Conservation (phyloP, 2,888 invertebrate genomes). For the Callimorpha dominula region DNA sequence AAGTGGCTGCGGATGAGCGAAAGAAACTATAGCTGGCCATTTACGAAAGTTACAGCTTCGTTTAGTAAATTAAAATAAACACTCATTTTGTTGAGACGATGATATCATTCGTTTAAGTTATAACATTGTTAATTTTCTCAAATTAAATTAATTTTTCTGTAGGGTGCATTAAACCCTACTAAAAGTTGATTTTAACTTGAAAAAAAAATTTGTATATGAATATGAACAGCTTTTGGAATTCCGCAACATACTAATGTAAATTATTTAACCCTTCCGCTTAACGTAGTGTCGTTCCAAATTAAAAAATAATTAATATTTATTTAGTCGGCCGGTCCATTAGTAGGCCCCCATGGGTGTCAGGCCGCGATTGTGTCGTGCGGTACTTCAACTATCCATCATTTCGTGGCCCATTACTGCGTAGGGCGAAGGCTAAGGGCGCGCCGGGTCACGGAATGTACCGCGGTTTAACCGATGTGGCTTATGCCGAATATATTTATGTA, state of each 20-base stretch:
- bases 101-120: not conserved
- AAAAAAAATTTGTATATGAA: not conserved
- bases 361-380: slow-evolving; percentile 61
- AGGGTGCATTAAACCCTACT: not conserved
- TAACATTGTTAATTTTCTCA: not conserved
- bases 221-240: not conserved
- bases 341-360: slow-evolving; percentile 57
- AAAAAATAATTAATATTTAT: slow-evolving; percentile 46
- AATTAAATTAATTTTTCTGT: not conserved
- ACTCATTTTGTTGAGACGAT: not conserved
- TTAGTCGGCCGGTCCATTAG: slow-evolving; percentile 44
- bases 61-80: not conserved
- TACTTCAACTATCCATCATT: slow-evolving; percentile 77
- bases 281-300: not conserved
- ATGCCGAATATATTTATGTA: slow-evolving; percentile 7
- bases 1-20: no score
- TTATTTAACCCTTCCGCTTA: slow-evolving; percentile 7
- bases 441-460: slow-evolving; percentile 70
- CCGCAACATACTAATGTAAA: slow-evolving; percentile 4
- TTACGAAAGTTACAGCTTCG: no score
- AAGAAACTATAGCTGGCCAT: no score
- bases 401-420: slow-evolving; percentile 73
- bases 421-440: slow-evolving; percentile 72
- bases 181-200: not conserved
- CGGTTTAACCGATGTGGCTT: slow-evolving; percentile 14